Base-by-base conservation (phyloP, 2,113 vertebrate genomes). In the Serilophus lunatus region DNA sequence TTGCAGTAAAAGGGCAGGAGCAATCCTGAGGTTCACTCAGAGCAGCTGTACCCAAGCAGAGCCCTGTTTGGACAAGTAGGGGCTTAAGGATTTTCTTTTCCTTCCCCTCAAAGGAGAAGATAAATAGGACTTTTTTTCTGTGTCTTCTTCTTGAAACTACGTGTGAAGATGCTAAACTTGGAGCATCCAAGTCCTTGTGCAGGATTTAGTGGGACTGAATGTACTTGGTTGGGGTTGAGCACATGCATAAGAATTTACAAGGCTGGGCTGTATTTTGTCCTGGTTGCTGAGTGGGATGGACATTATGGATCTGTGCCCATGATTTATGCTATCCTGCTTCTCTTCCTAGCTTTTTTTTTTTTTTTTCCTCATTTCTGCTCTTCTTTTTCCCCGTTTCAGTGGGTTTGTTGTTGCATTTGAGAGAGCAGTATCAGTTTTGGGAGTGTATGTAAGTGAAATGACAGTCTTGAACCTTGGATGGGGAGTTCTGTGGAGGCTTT, bases 31-130 rank as follows among this genome's bases (percentile, higher is more conserved):
- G 18, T 65, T 64, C 64, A 23, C 83, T 64, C 79, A 2, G 79
- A 86, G 89, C 91, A 91, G 91, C 88, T 88, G 88, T 23, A 77
- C 88, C 88, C 84, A 64, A 72, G 61, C 65, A 71, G 44, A 71
- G 88, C 78, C 18, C 65, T 87, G 8, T 54, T 94, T 82, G 66
- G n/a, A 88, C 0, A 7, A 51, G 65, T 2, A 17, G 49, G 49
- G 31, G 33, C 70, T 90, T 61, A 54, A 70, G 40, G 14, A 18
- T 51, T 49, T 57, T 42, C 14, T 44, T 66, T 44, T 61, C 18
- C 71, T 91, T 68, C 20, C 56, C 18, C 56, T 70, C 59, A 42
- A 80, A 81, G 70, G 42, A 44, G 31, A 77, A 29, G 18, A 11
- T 74, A 25, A 83, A 66, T 68, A 28, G 44, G 56, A 13, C 38